These are phyloP conservation scores for Megaleporinus macrocephalus DNA, from an alignment of 2,113 vertebrate species.

Conservation along the genomic window DNA sequence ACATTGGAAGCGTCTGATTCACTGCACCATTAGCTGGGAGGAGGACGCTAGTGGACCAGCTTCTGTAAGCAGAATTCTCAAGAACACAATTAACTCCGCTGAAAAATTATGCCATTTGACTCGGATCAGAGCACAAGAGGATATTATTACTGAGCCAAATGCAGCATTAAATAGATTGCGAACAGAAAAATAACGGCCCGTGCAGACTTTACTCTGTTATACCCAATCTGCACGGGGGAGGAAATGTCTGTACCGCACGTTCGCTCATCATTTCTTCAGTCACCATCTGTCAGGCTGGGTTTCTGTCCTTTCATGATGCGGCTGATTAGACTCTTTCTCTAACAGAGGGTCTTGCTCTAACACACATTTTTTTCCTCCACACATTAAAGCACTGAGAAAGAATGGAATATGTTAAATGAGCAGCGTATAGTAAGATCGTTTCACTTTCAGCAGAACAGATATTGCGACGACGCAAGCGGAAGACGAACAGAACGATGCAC, in stretches of 20 bases:
- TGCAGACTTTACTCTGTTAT: slow-evolving; percentile 9
- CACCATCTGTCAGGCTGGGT: too few species aligned
- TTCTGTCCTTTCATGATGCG: not conserved
- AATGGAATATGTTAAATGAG: too few species aligned
- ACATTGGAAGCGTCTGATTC: not conserved
- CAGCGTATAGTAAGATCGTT: not conserved
- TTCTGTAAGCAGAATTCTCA: not conserved
- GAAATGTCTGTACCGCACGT: not conserved
- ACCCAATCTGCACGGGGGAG: not conserved
- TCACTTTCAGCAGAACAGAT: not conserved
- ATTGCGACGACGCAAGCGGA: too few species aligned
- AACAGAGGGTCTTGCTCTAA: not conserved
- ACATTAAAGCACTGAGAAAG: not conserved
- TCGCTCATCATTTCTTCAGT: slow-evolving; percentile 7
- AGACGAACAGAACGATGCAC: too few species aligned
- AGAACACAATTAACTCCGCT: slow-evolving; percentile 27
- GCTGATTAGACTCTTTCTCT: slow-evolving; percentile 19
- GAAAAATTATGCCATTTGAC: slow-evolving; percentile 20
- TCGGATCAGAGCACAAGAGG: not conserved
- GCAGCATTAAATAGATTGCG: slow-evolving; percentile 13
- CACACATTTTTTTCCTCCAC: not conserved
- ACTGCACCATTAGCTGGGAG: not conserved
- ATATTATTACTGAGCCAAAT: slow-evolving; percentile 17
- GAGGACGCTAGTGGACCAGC: not conserved
- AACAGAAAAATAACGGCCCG: not conserved